Evolutionary conservation across 2,888 invertebrate species (phyloP).

Genomic region (Brachylomia viminalis): DNA sequence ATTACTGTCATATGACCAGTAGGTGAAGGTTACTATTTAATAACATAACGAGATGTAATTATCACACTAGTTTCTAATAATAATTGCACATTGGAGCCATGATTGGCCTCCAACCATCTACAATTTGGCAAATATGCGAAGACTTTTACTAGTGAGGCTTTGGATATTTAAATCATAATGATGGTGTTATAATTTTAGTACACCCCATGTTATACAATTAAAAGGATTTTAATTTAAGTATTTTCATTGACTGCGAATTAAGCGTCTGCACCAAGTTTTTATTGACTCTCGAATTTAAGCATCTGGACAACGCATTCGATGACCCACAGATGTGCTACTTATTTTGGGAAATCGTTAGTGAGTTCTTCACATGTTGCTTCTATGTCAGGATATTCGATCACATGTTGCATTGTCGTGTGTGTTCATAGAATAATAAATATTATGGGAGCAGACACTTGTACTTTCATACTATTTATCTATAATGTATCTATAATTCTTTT

Average conservation of each 20-base stretch:
- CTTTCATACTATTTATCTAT: background rate
- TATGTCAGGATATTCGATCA: slow-evolving; percentile 13
- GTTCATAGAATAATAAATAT: background rate
- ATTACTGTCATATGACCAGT: slow-evolving; percentile 33
- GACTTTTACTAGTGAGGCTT: slow-evolving; percentile 26
- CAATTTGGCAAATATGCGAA: slow-evolving; percentile 31
- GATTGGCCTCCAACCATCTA: slow-evolving; percentile 38
- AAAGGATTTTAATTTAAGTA: background rate
- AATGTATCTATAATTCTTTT: background rate
- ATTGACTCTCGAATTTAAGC: background rate
- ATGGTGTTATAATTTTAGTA: background rate
- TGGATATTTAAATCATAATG: slow-evolving; percentile 7
- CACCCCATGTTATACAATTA: background rate
- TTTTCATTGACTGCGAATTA: background rate
- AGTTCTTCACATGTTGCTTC: slow-evolving; percentile 22
- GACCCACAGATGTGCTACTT: slow-evolving; percentile 24
- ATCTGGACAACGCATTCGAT: slow-evolving; percentile 18
- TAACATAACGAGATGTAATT: slow-evolving; percentile 46
- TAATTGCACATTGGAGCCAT: slow-evolving; percentile 27
- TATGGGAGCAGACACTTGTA: background rate
- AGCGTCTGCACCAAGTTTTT: background rate
- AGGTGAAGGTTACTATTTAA: slow-evolving; percentile 47
- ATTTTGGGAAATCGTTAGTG: slow-evolving; percentile 2
- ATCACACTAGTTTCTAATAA: slow-evolving; percentile 34
- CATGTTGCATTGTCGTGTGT: background rate